Evolutionary conservation across 2,888 invertebrate species (phyloP).

Genomic region (Epicampocera succincta): DNA sequence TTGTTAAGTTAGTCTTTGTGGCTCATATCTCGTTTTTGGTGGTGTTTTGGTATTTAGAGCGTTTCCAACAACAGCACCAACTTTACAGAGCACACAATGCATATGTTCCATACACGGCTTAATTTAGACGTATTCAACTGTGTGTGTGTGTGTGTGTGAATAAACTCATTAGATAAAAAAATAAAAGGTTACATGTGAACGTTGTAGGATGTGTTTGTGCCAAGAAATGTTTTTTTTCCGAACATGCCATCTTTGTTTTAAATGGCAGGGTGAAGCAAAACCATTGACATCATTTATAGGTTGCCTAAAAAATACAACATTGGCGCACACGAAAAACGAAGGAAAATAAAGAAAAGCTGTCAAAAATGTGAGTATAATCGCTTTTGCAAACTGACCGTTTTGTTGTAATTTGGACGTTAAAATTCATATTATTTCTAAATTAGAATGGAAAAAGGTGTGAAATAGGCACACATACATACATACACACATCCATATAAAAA

Average conservation of each 20-base stretch:
- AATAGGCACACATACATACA: too few relatives aligned
- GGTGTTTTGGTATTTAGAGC: conserved; percentile 37
- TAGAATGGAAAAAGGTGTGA: too few relatives aligned
- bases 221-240: neutral
- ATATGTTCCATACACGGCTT: neutral
- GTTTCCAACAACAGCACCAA: conserved; percentile 10
- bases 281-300: conserved; percentile 59
- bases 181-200: conserved; percentile 14
- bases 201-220: neutral
- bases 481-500: too few relatives aligned
- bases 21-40: neutral
- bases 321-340: conserved; percentile 7
- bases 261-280: conserved; percentile 38
- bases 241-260: conserved; percentile 17
- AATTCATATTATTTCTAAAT: conserved; percentile 22
- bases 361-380: conserved; percentile 43
- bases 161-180: conserved; percentile 18
- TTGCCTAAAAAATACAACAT: conserved; percentile 33
- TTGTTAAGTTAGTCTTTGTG: neutral
- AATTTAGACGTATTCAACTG: neutral
- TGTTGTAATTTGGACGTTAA: neutral
- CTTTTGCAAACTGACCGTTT: neutral
- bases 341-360: neutral
- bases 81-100: conserved; percentile 19
- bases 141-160: conserved; percentile 1